phyloP scores from a whole-genome alignment of 2,797 vertebrate genomes.

The Bufotes viridis region DNA sequence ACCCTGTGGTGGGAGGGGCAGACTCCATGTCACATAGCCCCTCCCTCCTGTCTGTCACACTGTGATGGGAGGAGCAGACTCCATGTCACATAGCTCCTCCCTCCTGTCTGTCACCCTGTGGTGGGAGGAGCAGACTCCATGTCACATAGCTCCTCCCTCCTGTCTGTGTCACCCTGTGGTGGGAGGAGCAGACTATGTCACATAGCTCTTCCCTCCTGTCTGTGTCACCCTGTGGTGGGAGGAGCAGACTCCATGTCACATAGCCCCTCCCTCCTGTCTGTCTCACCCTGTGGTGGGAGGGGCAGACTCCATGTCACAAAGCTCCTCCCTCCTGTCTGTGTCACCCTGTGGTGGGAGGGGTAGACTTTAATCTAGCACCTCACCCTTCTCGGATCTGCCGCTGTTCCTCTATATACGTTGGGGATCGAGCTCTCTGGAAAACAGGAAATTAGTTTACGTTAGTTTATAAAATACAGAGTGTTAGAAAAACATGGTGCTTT shows the following conservation, averaged over 20 bases:
- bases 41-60: no score
- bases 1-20: no score
- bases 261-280: background rate
- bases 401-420: slow-evolving; percentile 87
- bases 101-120: background rate
- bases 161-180: background rate
- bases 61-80: no score
- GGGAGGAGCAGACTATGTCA: background rate
- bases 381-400: slow-evolving; percentile 83
- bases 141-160: no score
- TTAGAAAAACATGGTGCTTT: no score
- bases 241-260: background rate
- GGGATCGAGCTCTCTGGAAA: slow-evolving; percentile 76
- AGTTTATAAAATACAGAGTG: background rate
- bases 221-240: no score
- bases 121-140: background rate
- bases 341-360: background rate
- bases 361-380: background rate
- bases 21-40: no score
- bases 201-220: background rate
- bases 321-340: background rate
- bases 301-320: background rate
- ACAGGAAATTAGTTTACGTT: background rate
- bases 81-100: no score
- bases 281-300: background rate